A percentile compares a stretch with the other conserved stretches of the same genome.
These are phyloP conservation scores for Oncorhynchus nerka DNA, from an alignment of 2,113 vertebrate species.

Conservation along the genomic window DNA sequence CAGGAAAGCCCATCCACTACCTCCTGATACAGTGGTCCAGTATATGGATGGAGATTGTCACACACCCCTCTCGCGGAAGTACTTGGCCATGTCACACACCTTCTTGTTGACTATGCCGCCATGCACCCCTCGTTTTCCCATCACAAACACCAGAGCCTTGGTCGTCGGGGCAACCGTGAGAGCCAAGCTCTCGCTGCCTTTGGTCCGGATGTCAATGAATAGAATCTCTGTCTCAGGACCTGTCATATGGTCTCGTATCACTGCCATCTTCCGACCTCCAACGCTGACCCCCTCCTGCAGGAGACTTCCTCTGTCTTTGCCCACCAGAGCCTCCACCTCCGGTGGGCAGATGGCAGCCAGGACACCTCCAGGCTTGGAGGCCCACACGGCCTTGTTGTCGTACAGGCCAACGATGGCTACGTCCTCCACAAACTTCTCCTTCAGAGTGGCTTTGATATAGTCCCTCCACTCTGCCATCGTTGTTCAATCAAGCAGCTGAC, in stretches of 20 bases:
- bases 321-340: slow-evolving; percentile 59
- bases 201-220: slow-evolving; percentile 57
- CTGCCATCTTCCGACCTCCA: slow-evolving; percentile 56
- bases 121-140: slow-evolving; percentile 58
- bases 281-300: slow-evolving; percentile 44
- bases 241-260: slow-evolving; percentile 60
- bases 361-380: slow-evolving; percentile 57
- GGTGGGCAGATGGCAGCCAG: slow-evolving; percentile 52
- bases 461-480: slow-evolving; percentile 61
- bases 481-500: slow-evolving; percentile 27
- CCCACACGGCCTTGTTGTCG: slow-evolving; percentile 46
- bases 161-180: slow-evolving; percentile 53
- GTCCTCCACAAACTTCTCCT: slow-evolving; percentile 61
- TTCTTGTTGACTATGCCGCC: slow-evolving; percentile 65
- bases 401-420: slow-evolving; percentile 50
- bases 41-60: slow-evolving; percentile 24
- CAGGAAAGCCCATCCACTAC: neutral
- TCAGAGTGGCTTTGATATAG: slow-evolving; percentile 55
- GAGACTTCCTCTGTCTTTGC: slow-evolving; percentile 45
- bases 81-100: slow-evolving; percentile 46
- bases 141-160: slow-evolving; percentile 59
- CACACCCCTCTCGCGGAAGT: slow-evolving; percentile 40
- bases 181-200: slow-evolving; percentile 52
- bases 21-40: neutral
- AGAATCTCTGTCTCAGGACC: slow-evolving; percentile 28